Evolutionary conservation across 2,888 invertebrate species (phyloP).

Genomic region (Coleophora flavipennella): DNA sequence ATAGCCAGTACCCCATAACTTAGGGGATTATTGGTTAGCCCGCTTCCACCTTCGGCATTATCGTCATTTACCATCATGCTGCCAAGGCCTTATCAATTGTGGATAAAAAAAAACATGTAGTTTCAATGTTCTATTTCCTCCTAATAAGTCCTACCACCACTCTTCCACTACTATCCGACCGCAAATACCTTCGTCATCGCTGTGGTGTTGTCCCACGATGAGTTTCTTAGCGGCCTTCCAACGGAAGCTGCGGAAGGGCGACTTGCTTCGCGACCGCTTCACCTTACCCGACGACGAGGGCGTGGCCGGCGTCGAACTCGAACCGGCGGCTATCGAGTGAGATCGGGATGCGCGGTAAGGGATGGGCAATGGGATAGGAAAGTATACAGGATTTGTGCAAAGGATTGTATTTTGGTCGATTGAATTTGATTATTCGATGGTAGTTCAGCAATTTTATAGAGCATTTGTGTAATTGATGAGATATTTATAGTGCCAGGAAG

Average conservation of each 20-base stretch:
- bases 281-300: conserved; percentile 75
- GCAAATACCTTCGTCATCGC: conserved; percentile 84
- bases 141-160: neutral
- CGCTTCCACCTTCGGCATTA: too few relatives aligned
- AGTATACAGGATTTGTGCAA: neutral
- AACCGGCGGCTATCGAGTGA: conserved; percentile 39
- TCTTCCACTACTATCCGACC: conserved; percentile 40
- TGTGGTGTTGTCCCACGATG: conserved; percentile 78
- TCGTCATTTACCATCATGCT: too few relatives aligned
- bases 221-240: conserved; percentile 86
- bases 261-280: conserved; percentile 93
- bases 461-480: too few relatives aligned
- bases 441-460: too few relatives aligned
- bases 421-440: too few relatives aligned
- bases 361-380: conserved; percentile 8
- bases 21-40: too few relatives aligned
- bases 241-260: conserved; percentile 93
- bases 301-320: conserved; percentile 57
- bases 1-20: too few relatives aligned
- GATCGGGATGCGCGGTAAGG: conserved; percentile 20
- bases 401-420: neutral
- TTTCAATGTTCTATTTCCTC: too few relatives aligned
- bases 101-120: too few relatives aligned
- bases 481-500: conserved; percentile 8
- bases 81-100: too few relatives aligned